Evolutionary conservation across 30 jellyfish, hydroid and myxozoan species (phyloP).

Genomic region (Cassiopea xamachana): DNA sequence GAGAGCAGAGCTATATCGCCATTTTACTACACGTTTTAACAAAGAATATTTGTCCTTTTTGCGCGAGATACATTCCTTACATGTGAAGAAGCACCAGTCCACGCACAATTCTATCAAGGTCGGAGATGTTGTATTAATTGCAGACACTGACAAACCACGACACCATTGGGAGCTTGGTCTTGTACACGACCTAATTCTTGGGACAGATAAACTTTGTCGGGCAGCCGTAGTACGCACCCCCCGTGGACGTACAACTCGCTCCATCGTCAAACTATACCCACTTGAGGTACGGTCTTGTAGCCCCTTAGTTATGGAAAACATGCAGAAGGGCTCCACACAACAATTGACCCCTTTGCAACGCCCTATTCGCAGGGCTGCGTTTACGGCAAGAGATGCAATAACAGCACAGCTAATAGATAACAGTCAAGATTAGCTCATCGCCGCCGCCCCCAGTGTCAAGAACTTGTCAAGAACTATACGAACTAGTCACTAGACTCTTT

Average conservation of each 20-base stretch:
- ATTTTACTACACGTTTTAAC: conserved; percentile 11
- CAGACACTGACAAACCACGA: conserved; percentile 37
- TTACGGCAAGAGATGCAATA: too few species aligned
- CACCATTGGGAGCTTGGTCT: conserved; percentile 51
- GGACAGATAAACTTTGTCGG: conserved; percentile 27
- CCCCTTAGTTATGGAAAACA: too few species aligned
- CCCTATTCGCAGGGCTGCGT: too few species aligned
- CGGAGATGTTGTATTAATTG: conserved; percentile 31
- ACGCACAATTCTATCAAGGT: conserved; percentile 2
- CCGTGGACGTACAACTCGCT: conserved; percentile 7
- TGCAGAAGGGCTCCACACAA: too few species aligned
- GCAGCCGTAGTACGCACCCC: conserved; percentile 38
- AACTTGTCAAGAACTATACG: too few species aligned
- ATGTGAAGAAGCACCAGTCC: neutral
- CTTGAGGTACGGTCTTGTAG: conserved; percentile 27
- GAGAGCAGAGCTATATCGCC: conserved; percentile 7
- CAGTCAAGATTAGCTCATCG: too few species aligned
- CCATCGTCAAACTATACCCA: conserved; percentile 30
- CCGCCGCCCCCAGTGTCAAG: too few species aligned
- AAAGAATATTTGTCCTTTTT: conserved; percentile 25
- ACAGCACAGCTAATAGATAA: too few species aligned
- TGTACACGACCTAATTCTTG: conserved; percentile 1
- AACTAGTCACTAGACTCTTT: too few species aligned
- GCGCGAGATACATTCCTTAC: conserved; percentile 17
- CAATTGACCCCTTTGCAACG: too few species aligned